A percentile compares a stretch with the other conserved stretches of the same genome.
Conservation (phyloP, 2,797 vertebrate genomes). For the Graptemys geographica region DNA sequence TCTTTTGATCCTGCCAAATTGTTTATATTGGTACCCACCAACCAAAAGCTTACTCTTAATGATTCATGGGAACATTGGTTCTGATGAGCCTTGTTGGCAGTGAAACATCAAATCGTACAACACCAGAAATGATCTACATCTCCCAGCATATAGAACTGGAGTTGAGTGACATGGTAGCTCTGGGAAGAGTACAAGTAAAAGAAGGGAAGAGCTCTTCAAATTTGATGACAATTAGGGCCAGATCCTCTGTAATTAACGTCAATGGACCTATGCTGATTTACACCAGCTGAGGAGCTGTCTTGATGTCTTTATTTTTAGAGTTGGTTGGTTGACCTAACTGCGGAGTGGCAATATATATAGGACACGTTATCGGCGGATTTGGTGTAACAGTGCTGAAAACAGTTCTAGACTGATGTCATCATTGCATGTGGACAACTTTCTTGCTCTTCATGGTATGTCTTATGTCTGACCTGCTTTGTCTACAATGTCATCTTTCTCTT, state of each 20-base stretch:
- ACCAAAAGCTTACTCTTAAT: neutral
- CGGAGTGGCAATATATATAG: neutral
- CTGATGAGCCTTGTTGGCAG: neutral
- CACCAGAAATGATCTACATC: no score
- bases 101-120: neutral
- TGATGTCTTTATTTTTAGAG: neutral
- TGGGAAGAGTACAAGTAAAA: neutral
- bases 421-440: constrained; percentile 35
- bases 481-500: constrained; percentile 20
- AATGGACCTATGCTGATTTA: neutral
- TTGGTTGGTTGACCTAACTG: constrained; percentile 3
- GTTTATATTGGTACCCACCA: neutral
- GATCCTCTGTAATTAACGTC: neutral
- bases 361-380: neutral
- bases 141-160: neutral
- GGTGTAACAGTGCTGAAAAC: neutral
- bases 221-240: neutral
- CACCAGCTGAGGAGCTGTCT: neutral
- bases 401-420: constrained; percentile 11
- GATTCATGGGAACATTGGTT: neutral
- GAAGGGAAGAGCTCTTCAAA: neutral
- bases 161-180: neutral
- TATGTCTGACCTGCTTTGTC: constrained; percentile 37
- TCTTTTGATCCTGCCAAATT: neutral
- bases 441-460: constrained; percentile 38